Evolutionary conservation across 1,140 invertebrate genomes (phyloP).

Genomic region (Archivesica marissinica): DNA sequence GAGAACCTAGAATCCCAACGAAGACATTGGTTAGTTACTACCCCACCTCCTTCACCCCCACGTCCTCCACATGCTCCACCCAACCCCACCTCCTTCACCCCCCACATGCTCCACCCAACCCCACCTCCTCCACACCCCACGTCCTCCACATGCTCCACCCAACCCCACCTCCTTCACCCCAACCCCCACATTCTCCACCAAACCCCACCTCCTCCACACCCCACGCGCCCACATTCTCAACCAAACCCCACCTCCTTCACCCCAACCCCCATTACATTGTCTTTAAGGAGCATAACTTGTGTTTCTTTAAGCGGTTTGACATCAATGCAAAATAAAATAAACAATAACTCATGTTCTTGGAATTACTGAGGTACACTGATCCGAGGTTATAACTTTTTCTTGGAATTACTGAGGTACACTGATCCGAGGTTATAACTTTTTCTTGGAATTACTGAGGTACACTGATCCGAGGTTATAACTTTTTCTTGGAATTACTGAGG

Average conservation of each 20-base stretch:
- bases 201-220: slow-evolving; percentile 16
- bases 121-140: background rate
- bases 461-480: no score
- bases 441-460: no score
- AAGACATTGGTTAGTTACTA: no score
- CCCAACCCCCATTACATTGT: background rate
- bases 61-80: no score
- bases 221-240: background rate
- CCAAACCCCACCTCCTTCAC: background rate
- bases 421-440: no score
- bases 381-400: no score
- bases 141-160: background rate
- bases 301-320: background rate
- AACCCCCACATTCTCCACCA: background rate
- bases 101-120: background rate
- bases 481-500: no score
- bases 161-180: background rate
- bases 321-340: background rate
- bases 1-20: no score
- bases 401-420: no score
- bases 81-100: background rate
- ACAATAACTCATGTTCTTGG: background rate
- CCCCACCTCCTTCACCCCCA: no score
- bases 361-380: no score
- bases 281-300: background rate